phyloP scores from a whole-genome alignment of 2,797 vertebrate genomes.

The Sparus aurata region DNA sequence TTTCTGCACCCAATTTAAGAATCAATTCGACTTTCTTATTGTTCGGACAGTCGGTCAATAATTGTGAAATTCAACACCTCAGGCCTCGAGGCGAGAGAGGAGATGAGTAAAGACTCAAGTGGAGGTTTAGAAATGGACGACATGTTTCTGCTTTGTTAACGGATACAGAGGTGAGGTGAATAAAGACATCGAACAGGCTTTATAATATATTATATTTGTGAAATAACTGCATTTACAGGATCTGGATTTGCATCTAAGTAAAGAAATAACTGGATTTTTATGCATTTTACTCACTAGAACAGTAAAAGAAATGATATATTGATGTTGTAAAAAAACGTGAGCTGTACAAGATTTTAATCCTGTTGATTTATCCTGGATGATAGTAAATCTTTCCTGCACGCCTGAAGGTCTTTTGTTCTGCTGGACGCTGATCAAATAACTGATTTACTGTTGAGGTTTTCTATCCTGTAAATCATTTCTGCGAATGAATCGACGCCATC shows the following conservation, averaged over 20 bases:
- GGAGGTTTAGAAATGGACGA: background rate
- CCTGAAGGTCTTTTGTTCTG: background rate
- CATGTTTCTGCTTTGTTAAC: background rate
- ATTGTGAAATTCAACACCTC: conserved; percentile 27
- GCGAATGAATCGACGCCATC: background rate
- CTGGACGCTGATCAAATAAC: background rate
- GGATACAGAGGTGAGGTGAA: background rate
- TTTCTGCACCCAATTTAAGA: conserved; percentile 30
- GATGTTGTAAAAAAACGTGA: too few species aligned
- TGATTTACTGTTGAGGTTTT: background rate
- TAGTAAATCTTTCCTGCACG: background rate
- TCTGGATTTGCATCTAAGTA: background rate
- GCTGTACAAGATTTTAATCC: too few species aligned
- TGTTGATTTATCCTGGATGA: too few species aligned
- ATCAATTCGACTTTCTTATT: conserved; percentile 32
- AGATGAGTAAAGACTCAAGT: background rate
- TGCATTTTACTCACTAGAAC: background rate
- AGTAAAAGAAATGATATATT: background rate
- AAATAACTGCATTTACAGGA: background rate
- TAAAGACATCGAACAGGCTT: background rate
- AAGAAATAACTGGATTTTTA: background rate
- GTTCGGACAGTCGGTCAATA: conserved; percentile 50
- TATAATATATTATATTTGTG: too few species aligned
- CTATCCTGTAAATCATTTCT: background rate
- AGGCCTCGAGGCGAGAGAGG: conserved; percentile 1